Evolutionary conservation across 2,888 invertebrate genomes (phyloP), one percentile per base, ranked within the genome.

Genomic region (Macroteleia sp.): DNA sequence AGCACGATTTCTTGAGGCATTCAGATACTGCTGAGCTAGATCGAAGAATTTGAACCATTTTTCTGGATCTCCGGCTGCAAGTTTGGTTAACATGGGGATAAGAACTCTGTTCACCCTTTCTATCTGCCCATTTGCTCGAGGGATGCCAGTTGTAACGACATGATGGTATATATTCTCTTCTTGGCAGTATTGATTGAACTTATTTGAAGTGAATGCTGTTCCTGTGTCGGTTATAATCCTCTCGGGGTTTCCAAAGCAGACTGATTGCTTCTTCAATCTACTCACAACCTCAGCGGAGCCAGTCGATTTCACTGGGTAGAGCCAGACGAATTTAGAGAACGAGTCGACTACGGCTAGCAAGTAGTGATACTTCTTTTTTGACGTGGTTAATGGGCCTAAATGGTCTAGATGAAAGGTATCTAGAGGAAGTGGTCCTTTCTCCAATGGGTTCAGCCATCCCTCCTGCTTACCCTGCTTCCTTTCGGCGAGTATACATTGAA

Each of bases 321-420:
- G 17, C 87, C 87, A 87, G 0, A 76, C 75, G 66, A 85, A 88
- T 76, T 82, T 14, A 79, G 78, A 16, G 28, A 77, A 78, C 10
- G 52, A 50, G 16, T 78, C 77, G 0, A 66, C 30, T 1, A 78
- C 79, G n/a, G 34, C 76, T 19, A 78, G 69, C 0, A 80, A 32
- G 44, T 80, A 64, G n/a, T 17, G 8, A 9, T 80, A 80, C 1
- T 12, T 59, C 59, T 87, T 87, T 12, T 78, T 78, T 3, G 87
- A 87, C 12, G 81, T 64, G 2, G 70, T 32, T 56, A 90, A 30
- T 0, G 89, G 89, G 6, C 89, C 90, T 0, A 91, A 39, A 48
- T 90, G 91, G 44, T 91, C 91, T 3, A 87, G 46, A 36, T 90
- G 88, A 9, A 82, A 85, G 0, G 87, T 89, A 10, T 83, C 52